Conservation (phyloP, 1,140 invertebrate species). For the Agraylea sexmaculata region DNA sequence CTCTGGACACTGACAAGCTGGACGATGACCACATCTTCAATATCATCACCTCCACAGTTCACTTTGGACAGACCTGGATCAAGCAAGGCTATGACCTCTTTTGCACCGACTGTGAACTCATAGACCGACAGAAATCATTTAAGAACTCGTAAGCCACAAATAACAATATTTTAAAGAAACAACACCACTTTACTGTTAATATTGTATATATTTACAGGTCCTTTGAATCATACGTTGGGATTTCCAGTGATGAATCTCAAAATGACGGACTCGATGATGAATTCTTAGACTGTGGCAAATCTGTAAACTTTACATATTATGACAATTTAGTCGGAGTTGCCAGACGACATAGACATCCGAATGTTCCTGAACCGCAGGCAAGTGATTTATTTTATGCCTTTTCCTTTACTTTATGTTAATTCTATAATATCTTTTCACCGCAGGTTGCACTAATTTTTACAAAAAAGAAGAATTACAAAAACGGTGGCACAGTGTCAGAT, state of each 20-base stretch:
- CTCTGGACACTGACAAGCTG: conserved; percentile 31
- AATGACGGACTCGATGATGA: conserved; percentile 44
- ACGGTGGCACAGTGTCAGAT: conserved; percentile 50
- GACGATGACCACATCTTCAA: conserved; percentile 50
- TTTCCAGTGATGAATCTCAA: conserved; percentile 25
- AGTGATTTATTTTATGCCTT: conserved; percentile 5
- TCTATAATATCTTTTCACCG: conserved; percentile 15
- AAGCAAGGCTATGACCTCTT: conserved; percentile 46
- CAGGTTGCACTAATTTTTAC: conserved; percentile 66
- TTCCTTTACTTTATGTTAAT: conserved; percentile 1
- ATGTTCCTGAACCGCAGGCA: conserved; percentile 44
- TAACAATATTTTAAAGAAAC: neutral
- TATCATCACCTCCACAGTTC: conserved; percentile 51
- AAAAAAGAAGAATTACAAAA: conserved; percentile 49
- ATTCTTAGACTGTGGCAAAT: conserved; percentile 71
- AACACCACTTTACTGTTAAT: neutral
- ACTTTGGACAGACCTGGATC: conserved; percentile 49
- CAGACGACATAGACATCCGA: conserved; percentile 50
- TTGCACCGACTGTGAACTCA: conserved; percentile 41
- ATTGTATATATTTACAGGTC: conserved; percentile 10
- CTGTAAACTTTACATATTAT: conserved; percentile 79
- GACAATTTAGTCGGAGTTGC: conserved; percentile 75
- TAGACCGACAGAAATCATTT: conserved; percentile 36
- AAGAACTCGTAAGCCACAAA: conserved; percentile 19
- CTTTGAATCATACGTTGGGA: conserved; percentile 16